phyloP scores from a whole-genome alignment of 2,113 vertebrate species.

The Ploceus nigricollis region DNA sequence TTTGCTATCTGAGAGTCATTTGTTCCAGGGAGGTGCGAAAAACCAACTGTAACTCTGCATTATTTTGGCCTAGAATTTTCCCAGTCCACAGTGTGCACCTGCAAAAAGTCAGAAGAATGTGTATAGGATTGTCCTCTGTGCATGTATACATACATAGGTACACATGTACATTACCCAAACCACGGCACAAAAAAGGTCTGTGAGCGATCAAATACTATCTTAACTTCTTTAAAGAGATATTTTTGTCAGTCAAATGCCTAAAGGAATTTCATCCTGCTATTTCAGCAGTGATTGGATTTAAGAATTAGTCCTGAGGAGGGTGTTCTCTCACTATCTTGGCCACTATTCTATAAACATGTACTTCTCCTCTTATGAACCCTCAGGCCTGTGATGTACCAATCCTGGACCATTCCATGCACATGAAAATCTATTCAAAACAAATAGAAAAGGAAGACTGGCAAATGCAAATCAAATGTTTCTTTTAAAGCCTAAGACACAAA shows the following conservation, averaged over 20 bases:
- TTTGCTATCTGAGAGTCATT: background rate
- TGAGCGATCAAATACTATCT: background rate
- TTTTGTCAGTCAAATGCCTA: background rate
- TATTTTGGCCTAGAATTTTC: background rate
- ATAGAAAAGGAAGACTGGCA: background rate
- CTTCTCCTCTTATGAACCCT: background rate
- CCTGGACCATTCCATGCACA: background rate
- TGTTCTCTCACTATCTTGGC: background rate
- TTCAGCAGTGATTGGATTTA: background rate
- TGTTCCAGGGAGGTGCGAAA: background rate
- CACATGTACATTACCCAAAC: background rate
- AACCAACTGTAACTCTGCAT: background rate
- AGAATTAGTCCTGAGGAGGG: background rate
- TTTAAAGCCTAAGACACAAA: background rate
- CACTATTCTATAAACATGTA: background rate
- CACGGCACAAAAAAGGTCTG: background rate
- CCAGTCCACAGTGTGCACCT: background rate
- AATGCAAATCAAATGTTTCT: background rate
- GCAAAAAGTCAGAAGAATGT: background rate
- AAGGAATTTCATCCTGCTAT: background rate
- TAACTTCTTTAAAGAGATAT: background rate
- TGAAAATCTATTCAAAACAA: background rate
- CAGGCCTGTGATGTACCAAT: background rate
- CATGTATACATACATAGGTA: accelerated
- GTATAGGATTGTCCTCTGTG: background rate